A percentile compares a stretch with the other conserved stretches of the same genome.
Evolutionary conservation across 2,113 vertebrate species (phyloP).

Genomic region (Cisticola juncidis): DNA sequence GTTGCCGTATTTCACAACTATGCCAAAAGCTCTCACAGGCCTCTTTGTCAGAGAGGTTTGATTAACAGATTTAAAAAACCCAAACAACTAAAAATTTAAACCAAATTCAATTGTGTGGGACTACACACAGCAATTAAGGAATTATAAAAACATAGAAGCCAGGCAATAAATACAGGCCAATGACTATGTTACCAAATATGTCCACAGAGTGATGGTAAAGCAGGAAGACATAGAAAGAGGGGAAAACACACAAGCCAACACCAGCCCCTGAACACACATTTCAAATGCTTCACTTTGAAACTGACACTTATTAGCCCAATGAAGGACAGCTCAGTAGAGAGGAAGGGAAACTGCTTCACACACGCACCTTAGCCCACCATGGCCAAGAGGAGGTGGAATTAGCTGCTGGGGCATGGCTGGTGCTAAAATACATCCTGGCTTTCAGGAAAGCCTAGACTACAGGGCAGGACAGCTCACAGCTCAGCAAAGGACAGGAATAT

Average conservation of each 20-base stretch:
- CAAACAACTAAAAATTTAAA: constrained; percentile 45
- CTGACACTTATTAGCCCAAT: neutral
- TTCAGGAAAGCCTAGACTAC: neutral
- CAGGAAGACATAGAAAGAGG: neutral
- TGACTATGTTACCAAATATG: neutral
- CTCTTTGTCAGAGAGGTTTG: constrained; percentile 4
- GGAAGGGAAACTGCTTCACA: neutral
- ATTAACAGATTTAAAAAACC: constrained; percentile 17
- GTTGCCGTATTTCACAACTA: constrained; percentile 29
- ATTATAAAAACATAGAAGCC: neutral
- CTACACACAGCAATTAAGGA: neutral
- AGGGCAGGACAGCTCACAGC: neutral
- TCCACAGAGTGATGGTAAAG: neutral
- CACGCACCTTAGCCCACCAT: neutral
- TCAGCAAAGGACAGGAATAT: neutral
- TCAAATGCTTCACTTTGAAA: neutral
- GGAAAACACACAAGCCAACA: neutral
- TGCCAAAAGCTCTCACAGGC: constrained; percentile 31
- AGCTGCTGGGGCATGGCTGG: neutral
- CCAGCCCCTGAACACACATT: rapidly evolving
- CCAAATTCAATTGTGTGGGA: neutral
- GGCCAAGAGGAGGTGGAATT: neutral
- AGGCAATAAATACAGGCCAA: neutral
- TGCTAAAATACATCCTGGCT: neutral
- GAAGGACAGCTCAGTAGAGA: neutral